A percentile compares a stretch with the other conserved stretches of the same genome.
These are phyloP conservation scores for Atrichornis clamosus DNA, from an alignment of 2,113 vertebrate genomes.

Conservation along the genomic window DNA sequence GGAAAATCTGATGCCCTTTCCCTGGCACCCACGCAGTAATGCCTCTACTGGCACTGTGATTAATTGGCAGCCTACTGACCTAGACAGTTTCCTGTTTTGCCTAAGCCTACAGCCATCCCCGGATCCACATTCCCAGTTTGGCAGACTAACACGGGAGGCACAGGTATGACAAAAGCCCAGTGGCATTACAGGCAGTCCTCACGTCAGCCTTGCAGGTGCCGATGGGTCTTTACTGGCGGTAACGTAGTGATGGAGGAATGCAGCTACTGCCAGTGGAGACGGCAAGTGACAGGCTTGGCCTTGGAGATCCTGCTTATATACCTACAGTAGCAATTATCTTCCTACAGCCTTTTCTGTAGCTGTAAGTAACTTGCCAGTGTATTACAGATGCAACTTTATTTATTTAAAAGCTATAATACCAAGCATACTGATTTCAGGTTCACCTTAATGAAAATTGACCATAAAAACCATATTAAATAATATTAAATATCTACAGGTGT, in stretches of 20 bases:
- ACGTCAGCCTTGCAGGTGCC: not conserved
- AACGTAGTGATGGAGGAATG: conserved; percentile 9
- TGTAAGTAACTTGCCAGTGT: not conserved
- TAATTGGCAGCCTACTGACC: not conserved
- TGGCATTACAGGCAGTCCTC: not conserved
- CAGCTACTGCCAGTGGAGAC: not conserved
- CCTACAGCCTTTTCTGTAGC: not conserved
- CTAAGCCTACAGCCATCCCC: conserved; percentile 8
- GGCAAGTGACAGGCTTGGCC: not conserved
- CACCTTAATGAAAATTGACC: not conserved
- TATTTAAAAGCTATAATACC: not conserved
- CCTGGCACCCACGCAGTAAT: not conserved
- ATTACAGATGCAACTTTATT: not conserved
- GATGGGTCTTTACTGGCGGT: not conserved
- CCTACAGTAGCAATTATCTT: not conserved
- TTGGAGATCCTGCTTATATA: not conserved
- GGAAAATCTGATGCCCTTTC: not conserved
- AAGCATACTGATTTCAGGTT: not conserved
- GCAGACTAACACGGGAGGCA: not conserved
- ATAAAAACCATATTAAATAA: not conserved
- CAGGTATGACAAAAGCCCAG: not conserved
- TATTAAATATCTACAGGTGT: not conserved
- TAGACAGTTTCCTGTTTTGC: conserved; percentile 10
- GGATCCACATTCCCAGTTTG: not conserved
- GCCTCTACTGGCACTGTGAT: not conserved